A percentile compares a stretch with the other conserved stretches of the same genome.
Conservation (phyloP, 2,888 invertebrate genomes). For the Melanophora roralis region DNA sequence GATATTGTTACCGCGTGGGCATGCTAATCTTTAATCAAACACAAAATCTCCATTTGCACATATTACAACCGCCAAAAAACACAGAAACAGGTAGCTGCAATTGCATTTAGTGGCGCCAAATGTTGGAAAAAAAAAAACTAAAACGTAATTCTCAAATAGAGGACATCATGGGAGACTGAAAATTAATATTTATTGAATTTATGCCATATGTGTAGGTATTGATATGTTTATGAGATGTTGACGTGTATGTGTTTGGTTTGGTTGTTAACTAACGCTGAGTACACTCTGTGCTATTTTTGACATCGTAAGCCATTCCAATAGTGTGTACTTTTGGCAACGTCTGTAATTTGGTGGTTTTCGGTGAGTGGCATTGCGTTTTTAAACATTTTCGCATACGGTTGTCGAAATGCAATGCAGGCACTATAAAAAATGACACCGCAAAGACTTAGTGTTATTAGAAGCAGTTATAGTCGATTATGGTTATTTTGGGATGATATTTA, state of each 20-base stretch:
- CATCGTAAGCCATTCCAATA: too few species aligned
- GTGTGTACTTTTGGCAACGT: too few species aligned
- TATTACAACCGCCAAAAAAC: constrained; percentile 23
- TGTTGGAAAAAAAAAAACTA: background rate
- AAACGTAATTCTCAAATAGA: constrained; percentile 16
- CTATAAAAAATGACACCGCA: too few species aligned
- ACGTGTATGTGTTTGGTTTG: constrained; percentile 5
- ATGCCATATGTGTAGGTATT: background rate
- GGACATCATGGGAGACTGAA: constrained; percentile 23
- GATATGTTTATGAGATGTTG: background rate
- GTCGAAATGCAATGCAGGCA: too few species aligned
- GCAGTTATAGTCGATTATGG: too few species aligned
- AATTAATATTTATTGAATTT: constrained; percentile 18
- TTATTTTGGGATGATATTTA: too few species aligned
- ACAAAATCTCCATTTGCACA: constrained; percentile 39
- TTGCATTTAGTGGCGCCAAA: constrained; percentile 52
- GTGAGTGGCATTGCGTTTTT: too few species aligned
- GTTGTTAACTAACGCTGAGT: too few species aligned
- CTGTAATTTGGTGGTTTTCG: too few species aligned
- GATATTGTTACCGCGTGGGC: constrained; percentile 32
- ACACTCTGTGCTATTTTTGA: too few species aligned
- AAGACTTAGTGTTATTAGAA: too few species aligned
- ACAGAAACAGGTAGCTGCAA: background rate
- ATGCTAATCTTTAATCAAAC: constrained; percentile 51
- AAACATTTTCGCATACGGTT: too few species aligned